These are phyloP conservation scores for Tetragonula carbonaria DNA, from an alignment of 2,888 invertebrate genomes.

Conservation along the genomic window DNA sequence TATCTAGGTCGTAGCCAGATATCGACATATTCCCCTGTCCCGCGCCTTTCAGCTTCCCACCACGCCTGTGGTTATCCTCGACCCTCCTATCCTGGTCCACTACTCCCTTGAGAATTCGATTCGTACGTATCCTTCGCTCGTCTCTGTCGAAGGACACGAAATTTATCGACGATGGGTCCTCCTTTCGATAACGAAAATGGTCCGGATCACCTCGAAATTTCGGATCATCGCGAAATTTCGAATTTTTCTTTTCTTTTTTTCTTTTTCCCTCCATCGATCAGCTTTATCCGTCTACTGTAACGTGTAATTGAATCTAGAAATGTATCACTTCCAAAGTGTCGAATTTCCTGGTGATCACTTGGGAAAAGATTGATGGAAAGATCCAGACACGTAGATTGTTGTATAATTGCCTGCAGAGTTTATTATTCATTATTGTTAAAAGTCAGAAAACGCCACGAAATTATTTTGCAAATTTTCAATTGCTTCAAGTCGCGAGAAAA, in stretches of 20 bases:
- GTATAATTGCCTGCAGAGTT: too few relatives aligned
- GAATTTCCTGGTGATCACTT: background rate
- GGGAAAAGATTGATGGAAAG: background rate
- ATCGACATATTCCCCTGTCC: conserved; percentile 73
- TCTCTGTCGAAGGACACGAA: conserved; percentile 1
- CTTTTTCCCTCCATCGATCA: background rate
- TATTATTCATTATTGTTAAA: too few relatives aligned
- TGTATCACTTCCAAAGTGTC: background rate
- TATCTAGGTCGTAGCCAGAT: conserved; percentile 77
- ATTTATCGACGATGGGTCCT: background rate
- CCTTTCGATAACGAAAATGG: background rate
- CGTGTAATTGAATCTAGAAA: background rate
- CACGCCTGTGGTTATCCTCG: conserved; percentile 54
- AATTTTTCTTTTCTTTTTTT: background rate
- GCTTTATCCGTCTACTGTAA: background rate
- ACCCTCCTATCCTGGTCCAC: conserved; percentile 42
- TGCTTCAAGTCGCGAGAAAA: background rate
- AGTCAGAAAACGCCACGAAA: too few relatives aligned
- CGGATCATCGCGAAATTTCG: background rate
- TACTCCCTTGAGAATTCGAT: conserved; percentile 26
- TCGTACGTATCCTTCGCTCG: conserved; percentile 23
- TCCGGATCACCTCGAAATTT: background rate
- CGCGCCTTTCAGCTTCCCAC: conserved; percentile 40
- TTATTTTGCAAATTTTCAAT: too few relatives aligned
- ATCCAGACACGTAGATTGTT: too few relatives aligned